These are phyloP conservation scores for Cynopterus brachyotis DNA, from an alignment of 2,113 vertebrate species.

Conservation along the genomic window DNA sequence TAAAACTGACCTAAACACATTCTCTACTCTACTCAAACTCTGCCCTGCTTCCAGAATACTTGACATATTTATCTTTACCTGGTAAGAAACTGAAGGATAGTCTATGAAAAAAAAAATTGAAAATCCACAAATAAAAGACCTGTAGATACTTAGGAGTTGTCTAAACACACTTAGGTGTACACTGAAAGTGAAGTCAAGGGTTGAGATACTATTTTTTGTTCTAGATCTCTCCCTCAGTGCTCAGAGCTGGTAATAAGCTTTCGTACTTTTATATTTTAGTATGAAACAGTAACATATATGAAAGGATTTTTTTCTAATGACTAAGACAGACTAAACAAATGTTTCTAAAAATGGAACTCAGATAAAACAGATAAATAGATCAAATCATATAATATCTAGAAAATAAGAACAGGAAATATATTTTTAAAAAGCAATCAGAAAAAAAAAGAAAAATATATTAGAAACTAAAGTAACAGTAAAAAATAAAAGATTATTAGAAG, in stretches of 20 bases:
- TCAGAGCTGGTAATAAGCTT: neutral
- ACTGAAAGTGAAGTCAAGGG: neutral
- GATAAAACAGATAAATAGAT: neutral
- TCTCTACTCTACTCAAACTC: neutral
- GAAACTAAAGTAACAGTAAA: neutral
- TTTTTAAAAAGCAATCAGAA: neutral
- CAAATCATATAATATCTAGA: neutral
- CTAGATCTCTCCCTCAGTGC: accelerated
- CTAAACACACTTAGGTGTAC: neutral
- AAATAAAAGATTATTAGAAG: neutral
- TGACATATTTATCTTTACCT: neutral
- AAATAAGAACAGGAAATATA: neutral
- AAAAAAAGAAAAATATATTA: neutral
- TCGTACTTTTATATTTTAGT: too few species aligned
- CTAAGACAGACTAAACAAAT: neutral
- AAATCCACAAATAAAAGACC: neutral
- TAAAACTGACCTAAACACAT: neutral
- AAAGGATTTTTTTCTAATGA: neutral
- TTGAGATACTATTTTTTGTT: too few species aligned
- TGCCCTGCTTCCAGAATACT: neutral
- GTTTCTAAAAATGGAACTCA: neutral
- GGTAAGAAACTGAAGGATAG: neutral
- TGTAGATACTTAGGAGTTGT: neutral
- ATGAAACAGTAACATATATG: neutral
- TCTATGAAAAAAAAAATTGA: neutral